A percentile compares a stretch with the other conserved stretches of the same genome.
These are phyloP conservation scores for Gavialis gangeticus DNA, from an alignment of 2,113 vertebrate species.

Conservation along the genomic window DNA sequence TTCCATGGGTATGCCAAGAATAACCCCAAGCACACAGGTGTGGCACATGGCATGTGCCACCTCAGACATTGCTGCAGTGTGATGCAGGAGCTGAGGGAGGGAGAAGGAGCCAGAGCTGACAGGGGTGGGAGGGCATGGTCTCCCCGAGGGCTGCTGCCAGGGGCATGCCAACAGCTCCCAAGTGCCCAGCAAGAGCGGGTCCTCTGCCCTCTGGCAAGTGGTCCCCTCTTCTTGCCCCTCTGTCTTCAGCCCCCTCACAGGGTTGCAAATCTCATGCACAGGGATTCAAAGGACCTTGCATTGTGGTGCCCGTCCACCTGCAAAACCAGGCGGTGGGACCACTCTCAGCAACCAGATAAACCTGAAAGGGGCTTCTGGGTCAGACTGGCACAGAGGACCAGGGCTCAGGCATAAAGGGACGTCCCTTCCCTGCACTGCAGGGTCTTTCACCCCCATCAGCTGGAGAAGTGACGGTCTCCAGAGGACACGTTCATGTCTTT, in stretches of 20 bases:
- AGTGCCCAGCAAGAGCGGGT: neutral
- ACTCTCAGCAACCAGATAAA: neutral
- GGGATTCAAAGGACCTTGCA: neutral
- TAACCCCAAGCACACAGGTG: fast-evolving
- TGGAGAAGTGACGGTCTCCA: too few relatives aligned
- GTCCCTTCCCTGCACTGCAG: neutral
- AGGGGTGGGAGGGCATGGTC: too few relatives aligned
- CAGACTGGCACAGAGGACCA: too few relatives aligned
- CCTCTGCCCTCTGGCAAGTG: neutral
- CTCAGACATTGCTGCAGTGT: neutral
- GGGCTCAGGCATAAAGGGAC: neutral
- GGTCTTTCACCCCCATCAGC: too few relatives aligned
- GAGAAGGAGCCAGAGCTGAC: neutral
- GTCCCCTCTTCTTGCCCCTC: neutral
- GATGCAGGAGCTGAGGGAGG: neutral
- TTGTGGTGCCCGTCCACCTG: neutral
- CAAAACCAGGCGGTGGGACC: neutral
- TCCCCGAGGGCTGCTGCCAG: fast-evolving
- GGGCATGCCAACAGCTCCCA: too few relatives aligned
- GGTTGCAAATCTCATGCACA: neutral
- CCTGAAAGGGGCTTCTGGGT: neutral
- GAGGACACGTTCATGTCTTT: neutral
- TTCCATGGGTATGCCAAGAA: fast-evolving
- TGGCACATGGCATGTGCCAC: neutral
- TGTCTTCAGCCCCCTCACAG: neutral